Evolutionary conservation across 2,113 vertebrate genomes (phyloP).

Genomic region (Lutjanus erythropterus): DNA sequence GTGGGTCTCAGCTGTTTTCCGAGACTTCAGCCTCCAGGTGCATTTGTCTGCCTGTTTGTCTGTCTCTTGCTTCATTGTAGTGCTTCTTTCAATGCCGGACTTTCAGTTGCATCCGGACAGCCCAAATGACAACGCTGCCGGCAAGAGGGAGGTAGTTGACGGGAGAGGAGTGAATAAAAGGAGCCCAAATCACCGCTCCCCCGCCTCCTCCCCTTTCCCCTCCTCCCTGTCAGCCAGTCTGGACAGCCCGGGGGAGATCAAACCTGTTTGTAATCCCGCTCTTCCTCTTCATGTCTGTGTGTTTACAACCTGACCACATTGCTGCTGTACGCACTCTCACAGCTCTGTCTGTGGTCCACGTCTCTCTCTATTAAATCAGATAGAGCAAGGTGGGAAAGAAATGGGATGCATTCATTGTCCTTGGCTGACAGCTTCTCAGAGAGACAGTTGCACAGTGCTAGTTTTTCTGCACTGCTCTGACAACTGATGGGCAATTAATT

Average conservation of each 20-base stretch:
- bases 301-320: slow-evolving; percentile 79
- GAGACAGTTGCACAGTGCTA: slow-evolving; percentile 30
- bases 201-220: slow-evolving; percentile 38
- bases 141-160: slow-evolving; percentile 68
- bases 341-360: slow-evolving; percentile 74
- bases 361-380: slow-evolving; percentile 73
- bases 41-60: slow-evolving; percentile 69
- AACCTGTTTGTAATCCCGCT: slow-evolving; percentile 77
- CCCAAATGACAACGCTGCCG: slow-evolving; percentile 79
- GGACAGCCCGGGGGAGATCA: slow-evolving; percentile 80
- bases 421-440: slow-evolving; percentile 73
- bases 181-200: slow-evolving; percentile 45
- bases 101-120: slow-evolving; percentile 68
- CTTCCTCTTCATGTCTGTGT: slow-evolving; percentile 76
- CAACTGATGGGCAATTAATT: slow-evolving; percentile 80
- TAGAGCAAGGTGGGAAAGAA: slow-evolving; percentile 50
- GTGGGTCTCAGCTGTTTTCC: slow-evolving; percentile 78
- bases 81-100: slow-evolving; percentile 67
- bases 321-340: slow-evolving; percentile 58
- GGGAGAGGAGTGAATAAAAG: slow-evolving; percentile 70
- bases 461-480: slow-evolving; percentile 60
- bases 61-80: slow-evolving; percentile 60
- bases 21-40: slow-evolving; percentile 74
- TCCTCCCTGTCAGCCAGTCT: slow-evolving; percentile 72
- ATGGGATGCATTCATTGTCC: slow-evolving; percentile 73